phyloP scores from a whole-genome alignment of 35 echinoderm and acorn worm genomes.

The Apostichopus parvimensis region DNA sequence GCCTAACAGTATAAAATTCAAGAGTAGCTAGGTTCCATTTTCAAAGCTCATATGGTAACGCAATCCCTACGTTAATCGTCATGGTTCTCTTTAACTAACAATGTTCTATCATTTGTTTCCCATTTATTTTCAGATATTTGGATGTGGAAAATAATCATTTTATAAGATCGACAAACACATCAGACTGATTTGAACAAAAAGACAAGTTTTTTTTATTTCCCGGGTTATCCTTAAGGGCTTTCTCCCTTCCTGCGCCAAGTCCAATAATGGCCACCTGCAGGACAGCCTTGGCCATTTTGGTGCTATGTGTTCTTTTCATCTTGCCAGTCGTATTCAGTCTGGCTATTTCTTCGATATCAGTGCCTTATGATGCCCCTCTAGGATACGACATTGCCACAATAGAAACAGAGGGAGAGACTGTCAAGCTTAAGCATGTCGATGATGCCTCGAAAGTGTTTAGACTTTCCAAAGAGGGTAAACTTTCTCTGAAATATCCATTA shows the following conservation, averaged over 20 bases:
- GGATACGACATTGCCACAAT: constrained; percentile 33
- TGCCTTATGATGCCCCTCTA: constrained; percentile 51
- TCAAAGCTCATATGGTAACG: too few relatives aligned
- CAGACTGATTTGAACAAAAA: background rate
- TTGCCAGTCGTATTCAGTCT: constrained; percentile 48
- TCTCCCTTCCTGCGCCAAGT: background rate
- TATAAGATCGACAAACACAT: background rate
- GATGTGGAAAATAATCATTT: background rate
- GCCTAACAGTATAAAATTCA: too few relatives aligned
- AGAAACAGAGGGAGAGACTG: constrained; percentile 22
- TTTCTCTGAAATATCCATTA: constrained; percentile 51
- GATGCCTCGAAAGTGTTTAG: constrained; percentile 34
- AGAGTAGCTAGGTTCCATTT: too few relatives aligned
- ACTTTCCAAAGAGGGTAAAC: constrained; percentile 29
- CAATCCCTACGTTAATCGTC: too few relatives aligned
- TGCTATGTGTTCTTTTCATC: constrained; percentile 31
- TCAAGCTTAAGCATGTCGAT: constrained; percentile 51
- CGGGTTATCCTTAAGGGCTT: background rate
- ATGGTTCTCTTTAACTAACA: too few relatives aligned
- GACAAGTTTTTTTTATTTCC: background rate
- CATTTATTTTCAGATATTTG: background rate
- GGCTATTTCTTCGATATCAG: constrained; percentile 47
- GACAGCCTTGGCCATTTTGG: constrained; percentile 7
- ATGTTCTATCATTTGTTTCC: background rate
- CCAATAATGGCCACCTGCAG: constrained; percentile 26